Evolutionary conservation across 2,113 vertebrate genomes (phyloP), one percentile per base, ranked within the genome.

Genomic region (Leuciscus idus): DNA sequence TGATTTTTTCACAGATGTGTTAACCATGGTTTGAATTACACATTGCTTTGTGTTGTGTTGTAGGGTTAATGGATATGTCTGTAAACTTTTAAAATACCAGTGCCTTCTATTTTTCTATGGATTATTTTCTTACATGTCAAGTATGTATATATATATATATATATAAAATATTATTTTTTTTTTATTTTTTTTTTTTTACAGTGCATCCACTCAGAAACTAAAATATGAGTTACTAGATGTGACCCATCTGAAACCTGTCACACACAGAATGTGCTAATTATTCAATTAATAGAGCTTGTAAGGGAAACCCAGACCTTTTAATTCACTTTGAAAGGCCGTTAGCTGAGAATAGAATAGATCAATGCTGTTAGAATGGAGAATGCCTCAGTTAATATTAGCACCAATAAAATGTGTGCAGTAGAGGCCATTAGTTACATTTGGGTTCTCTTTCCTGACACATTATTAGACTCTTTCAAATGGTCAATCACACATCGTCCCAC

Each of bases 311-410:
- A n/a, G 48, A 13, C 26, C n/a, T 30, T 23, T 70, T 26, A 19
- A 70, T 52, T 81, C 8, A 81, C 64, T 66, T 81, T n/a, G 6
- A 2, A 52, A 11, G 30, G 19, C 6, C 28, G 10, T 19, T 55
- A 10, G 26, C 7, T 12, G 30, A 83, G 64, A 30, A 72, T 70
- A 15, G 28, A 23, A 30, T 28, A 26, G 81, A 83, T 57, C 73
- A 73, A 73, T 73, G 48, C 33, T 57, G 66, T 83, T 39, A 39
- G 28, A 50, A 28, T 6, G 0, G 30, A 83, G 28, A 82, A 82
- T 12, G 46, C 81, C 21, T 55, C 10, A n/a, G 66, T 21, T 83
- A 83, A 83, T 83, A 50, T 72, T 83, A 83, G 17, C 66, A 59
- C 50, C 28, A 57, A 57, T 73, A 73, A 73, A 73, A 57, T 4